These are phyloP conservation scores for Gobiocypris rarus DNA, from an alignment of 2,113 vertebrate genomes.

Conservation along the genomic window DNA sequence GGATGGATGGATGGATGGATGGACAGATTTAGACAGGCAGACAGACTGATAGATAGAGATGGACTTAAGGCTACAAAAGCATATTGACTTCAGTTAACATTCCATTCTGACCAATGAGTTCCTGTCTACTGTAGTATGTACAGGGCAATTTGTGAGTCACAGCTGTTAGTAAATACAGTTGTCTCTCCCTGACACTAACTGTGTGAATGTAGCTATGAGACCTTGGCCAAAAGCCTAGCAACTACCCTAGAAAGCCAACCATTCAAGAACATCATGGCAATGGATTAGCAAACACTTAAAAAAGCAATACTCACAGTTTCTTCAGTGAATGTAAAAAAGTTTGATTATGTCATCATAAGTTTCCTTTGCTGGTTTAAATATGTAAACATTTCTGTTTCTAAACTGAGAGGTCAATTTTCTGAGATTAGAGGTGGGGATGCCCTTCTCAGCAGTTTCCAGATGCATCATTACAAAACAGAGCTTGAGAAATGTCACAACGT, in stretches of 20 bases:
- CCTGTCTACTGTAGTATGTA: neutral
- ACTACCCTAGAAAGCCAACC: neutral
- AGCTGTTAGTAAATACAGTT: slow-evolving; percentile 5
- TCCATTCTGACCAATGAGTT: neutral
- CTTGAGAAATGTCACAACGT: slow-evolving; percentile 20
- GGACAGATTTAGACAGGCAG: too few species aligned
- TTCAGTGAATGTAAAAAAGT: neutral
- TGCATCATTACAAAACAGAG: slow-evolving; percentile 27
- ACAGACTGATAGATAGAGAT: too few species aligned
- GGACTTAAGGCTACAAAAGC: neutral
- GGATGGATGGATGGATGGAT: too few species aligned
- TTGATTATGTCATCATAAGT: neutral
- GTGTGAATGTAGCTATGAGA: neutral
- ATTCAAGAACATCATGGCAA: neutral
- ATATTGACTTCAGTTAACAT: neutral
- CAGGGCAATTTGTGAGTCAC: neutral
- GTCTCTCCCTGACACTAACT: neutral
- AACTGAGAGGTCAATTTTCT: neutral
- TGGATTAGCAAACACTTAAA: slow-evolving; percentile 2
- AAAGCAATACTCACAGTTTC: neutral
- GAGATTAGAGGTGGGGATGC: neutral
- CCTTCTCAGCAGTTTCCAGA: slow-evolving; percentile 10
- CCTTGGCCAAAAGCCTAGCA: neutral
- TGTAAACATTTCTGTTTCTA: slow-evolving; percentile 13
- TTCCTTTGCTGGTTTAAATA: neutral